phyloP scores from a whole-genome alignment of 1,140 invertebrate species.

The Drosophila navojoa region DNA sequence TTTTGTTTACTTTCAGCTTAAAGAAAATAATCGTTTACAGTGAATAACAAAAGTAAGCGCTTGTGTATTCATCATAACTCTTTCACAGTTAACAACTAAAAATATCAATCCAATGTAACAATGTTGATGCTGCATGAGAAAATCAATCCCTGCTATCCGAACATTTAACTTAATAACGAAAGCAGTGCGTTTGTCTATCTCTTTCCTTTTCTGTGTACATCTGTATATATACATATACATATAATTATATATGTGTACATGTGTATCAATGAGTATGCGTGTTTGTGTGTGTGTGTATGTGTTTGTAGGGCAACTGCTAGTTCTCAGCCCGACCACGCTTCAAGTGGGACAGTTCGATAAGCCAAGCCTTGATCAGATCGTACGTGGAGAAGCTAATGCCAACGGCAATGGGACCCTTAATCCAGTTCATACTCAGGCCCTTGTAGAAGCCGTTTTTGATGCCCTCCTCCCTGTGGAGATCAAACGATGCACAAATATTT shows the following conservation, averaged over 20 bases:
- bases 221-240: neutral
- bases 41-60: constrained; percentile 68
- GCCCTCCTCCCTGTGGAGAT: constrained; percentile 90
- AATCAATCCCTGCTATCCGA: constrained; percentile 25
- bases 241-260: constrained; percentile 19
- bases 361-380: constrained; percentile 90
- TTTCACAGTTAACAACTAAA: constrained; percentile 63
- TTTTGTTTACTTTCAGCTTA: constrained; percentile 64
- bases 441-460: constrained; percentile 96
- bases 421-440: constrained; percentile 99
- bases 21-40: constrained; percentile 57
- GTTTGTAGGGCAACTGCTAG: constrained; percentile 30
- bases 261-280: constrained; percentile 12
- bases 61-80: constrained; percentile 36
- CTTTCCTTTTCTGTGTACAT: constrained; percentile 46
- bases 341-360: constrained; percentile 83
- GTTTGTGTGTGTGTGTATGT: constrained; percentile 5
- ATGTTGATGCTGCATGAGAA: constrained; percentile 42
- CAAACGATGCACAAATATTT: neutral
- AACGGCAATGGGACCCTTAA: constrained; percentile 99
- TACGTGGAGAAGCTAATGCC: constrained; percentile 99
- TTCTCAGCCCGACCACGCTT: constrained; percentile 63
- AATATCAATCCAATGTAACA: constrained; percentile 68
- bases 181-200: constrained; percentile 56
- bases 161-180: constrained; percentile 44